Percentiles rank a stretch among this genome's conserved stretches.
Evolutionary conservation across 2,113 vertebrate species (phyloP).

Genomic region (Murina feae): DNA sequence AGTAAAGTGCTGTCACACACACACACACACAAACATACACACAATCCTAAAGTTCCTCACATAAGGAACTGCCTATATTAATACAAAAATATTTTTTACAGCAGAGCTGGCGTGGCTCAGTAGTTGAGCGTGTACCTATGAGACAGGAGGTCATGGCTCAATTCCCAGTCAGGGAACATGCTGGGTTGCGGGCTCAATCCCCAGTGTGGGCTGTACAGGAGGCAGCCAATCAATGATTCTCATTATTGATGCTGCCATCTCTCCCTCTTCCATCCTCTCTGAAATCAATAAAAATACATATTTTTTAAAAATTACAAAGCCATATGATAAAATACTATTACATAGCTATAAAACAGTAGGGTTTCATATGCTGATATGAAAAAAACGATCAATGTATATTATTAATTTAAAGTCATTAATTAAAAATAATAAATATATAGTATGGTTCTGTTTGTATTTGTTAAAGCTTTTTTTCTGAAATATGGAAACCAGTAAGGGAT

Average conservation of each 20-base stretch:
- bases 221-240: no score
- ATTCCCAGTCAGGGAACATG: no score
- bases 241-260: no score
- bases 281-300: no score
- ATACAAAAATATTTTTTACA: neutral
- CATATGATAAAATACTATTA: neutral
- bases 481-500: neutral
- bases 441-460: neutral
- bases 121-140: no score
- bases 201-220: no score
- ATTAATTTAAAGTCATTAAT: neutral
- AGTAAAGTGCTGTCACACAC: neutral
- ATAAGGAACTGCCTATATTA: neutral
- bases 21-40: neutral
- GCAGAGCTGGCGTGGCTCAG: no score
- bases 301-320: neutral
- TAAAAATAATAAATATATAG: neutral
- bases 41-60: neutral
- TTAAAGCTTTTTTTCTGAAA: neutral
- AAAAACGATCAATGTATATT: neutral
- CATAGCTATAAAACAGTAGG: neutral
- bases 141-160: no score
- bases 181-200: no score
- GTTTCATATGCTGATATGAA: neutral
- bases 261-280: no score